A percentile compares a stretch with the other conserved stretches of the same genome.
These are phyloP conservation scores for Orchesella cincta DNA, from an alignment of 1,140 invertebrate species.

Conservation along the genomic window DNA sequence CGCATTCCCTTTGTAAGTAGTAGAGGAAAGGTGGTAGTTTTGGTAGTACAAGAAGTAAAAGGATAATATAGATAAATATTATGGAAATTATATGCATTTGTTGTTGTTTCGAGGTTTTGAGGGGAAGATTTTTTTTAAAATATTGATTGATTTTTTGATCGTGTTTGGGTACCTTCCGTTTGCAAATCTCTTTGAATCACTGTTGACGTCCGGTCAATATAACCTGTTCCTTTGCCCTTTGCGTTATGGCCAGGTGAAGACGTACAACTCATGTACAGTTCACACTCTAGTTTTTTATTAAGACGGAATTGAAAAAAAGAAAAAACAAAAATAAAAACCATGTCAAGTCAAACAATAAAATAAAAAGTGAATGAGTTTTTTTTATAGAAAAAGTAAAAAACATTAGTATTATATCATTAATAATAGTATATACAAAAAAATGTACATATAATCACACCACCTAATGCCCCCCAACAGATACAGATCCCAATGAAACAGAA, in stretches of 20 bases:
- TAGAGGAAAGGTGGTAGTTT: no score
- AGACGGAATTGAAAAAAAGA: neutral
- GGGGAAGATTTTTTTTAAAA: no score
- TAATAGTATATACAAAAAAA: no score
- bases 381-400: no score
- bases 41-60: neutral
- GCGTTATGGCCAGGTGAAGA: constrained; percentile 21
- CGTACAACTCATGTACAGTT: constrained; percentile 23
- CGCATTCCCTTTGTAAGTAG: no score
- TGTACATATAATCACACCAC: no score
- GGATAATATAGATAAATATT: neutral
- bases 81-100: neutral
- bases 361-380: neutral
- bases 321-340: neutral
- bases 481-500: no score
- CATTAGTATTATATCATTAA: no score
- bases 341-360: neutral
- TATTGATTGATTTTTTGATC: constrained; percentile 14
- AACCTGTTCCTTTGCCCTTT: constrained; percentile 10
- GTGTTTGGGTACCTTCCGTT: constrained; percentile 16
- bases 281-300: constrained; percentile 13
- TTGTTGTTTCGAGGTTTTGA: constrained; percentile 9
- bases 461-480: no score
- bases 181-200: constrained; percentile 25
- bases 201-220: constrained; percentile 21